Evolutionary conservation across 2,797 vertebrate species (phyloP).

Genomic region (Botia almorhae): DNA sequence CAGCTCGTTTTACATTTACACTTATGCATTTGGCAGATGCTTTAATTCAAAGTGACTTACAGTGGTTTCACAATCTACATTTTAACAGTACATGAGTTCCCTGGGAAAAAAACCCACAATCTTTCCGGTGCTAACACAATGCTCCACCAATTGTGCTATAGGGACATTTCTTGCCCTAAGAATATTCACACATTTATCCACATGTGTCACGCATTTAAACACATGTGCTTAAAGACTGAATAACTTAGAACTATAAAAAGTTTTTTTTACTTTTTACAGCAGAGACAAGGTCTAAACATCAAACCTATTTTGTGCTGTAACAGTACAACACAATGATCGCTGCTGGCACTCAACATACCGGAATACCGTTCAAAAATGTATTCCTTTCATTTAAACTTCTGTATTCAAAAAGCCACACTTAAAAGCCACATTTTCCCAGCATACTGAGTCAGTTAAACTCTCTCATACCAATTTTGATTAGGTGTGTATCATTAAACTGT

Average conservation of each 20-base stretch:
- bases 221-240: background rate
- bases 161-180: constrained; percentile 11
- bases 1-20: too few species aligned
- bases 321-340: constrained; percentile 30
- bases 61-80: too few species aligned
- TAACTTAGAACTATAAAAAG: background rate
- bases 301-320: background rate
- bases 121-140: too few species aligned
- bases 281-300: background rate
- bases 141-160: background rate
- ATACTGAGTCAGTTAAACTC: constrained; percentile 24
- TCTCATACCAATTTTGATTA: constrained; percentile 59
- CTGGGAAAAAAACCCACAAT: too few species aligned
- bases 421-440: constrained; percentile 37
- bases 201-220: too few species aligned
- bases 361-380: background rate
- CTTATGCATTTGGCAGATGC: too few species aligned
- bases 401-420: constrained; percentile 37
- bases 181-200: background rate
- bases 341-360: background rate
- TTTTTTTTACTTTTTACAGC: background rate
- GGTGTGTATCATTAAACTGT: constrained; percentile 49
- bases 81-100: too few species aligned
- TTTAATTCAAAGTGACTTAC: too few species aligned
- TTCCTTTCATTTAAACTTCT: constrained; percentile 41